Base-by-base conservation (phyloP, 2,797 vertebrate species). In the Monodelphis domestica region DNA sequence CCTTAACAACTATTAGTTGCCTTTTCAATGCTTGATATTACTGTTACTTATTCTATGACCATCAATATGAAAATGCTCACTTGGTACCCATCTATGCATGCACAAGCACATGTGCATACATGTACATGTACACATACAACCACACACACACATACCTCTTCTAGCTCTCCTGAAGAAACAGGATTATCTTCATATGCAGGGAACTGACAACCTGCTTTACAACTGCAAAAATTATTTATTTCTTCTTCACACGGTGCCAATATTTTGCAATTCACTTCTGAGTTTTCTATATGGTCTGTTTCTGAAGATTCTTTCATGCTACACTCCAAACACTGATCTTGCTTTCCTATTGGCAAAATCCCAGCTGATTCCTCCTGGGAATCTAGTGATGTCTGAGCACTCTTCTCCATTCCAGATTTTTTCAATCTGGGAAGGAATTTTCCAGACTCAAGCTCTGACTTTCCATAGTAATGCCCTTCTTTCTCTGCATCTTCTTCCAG, bases 331-430 rank as follows among this genome's bases (percentile, higher is more conserved):
- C 99, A 99, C 97, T 98, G 98, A 97, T 98, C 98, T 98, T 98
- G 99, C 97, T 98, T 99, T 96, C 98, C 98, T 24, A 98, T 98
- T 9, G 99, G 98, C 98, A 99, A 98, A 96, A 99, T 98, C 96
- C 98, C 98, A 53, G 98, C 96, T 0, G 99, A 98, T 93, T 99
- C 99, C 98, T 99, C 99, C 98, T 99, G 99, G 93, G 99, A 99
- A 98, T 99, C 99, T 97, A 99, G 97, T 59, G 99, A 99, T 38
- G 99, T 99, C 99, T 99, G 99, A n/a, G 99, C 99, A 98, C 99
- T 99, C 98, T 99, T 99, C 98, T 99, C 99, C 99, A 99, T 99
- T 97, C 99, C 99, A 96, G 99, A 99, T 97, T 99, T 99, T 98
- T 99, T 99, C 98, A 99, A 98, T 97, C 99, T 99, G 97, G 99